Percentiles rank a stretch among this genome's conserved stretches.
Conservation (phyloP, 2,113 vertebrate species). For the Larimichthys crocea region DNA sequence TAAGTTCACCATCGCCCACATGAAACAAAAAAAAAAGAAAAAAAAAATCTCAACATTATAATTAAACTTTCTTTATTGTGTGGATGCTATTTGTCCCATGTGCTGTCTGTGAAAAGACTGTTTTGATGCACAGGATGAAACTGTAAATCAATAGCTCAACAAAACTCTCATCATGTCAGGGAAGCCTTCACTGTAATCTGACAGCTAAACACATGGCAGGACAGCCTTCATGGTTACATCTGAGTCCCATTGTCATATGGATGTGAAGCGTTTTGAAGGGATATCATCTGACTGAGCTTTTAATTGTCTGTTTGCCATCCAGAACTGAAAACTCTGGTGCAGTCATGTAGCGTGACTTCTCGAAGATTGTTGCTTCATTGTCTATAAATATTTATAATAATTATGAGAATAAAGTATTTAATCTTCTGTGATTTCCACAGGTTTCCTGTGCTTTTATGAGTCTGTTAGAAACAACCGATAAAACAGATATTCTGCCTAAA, state of each 20-base stretch:
- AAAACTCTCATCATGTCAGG: background rate
- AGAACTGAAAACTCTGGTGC: background rate
- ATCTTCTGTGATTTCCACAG: background rate
- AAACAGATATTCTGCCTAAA: background rate
- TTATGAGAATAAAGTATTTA: background rate
- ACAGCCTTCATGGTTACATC: background rate
- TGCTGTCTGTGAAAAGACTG: slow-evolving; percentile 16
- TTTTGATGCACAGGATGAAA: slow-evolving; percentile 27
- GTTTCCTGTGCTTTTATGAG: background rate
- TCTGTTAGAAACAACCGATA: background rate
- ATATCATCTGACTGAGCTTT: background rate
- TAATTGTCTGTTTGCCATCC: background rate
- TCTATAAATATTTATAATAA: background rate
- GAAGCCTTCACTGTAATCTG: slow-evolving; percentile 9
- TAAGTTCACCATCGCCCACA: slow-evolving; percentile 30
- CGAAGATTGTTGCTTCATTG: background rate
- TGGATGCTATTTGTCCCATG: background rate
- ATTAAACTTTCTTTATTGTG: slow-evolving; percentile 35
- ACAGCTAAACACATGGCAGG: slow-evolving; percentile 2
- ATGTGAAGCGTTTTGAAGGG: background rate
- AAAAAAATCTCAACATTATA: slow-evolving; percentile 29
- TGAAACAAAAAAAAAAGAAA: slow-evolving; percentile 11
- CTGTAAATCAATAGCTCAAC: background rate
- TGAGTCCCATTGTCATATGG: background rate
- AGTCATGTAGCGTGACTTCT: background rate